These are phyloP conservation scores for Laterallus jamaicensis DNA, from an alignment of 2,113 vertebrate genomes.

Conservation along the genomic window DNA sequence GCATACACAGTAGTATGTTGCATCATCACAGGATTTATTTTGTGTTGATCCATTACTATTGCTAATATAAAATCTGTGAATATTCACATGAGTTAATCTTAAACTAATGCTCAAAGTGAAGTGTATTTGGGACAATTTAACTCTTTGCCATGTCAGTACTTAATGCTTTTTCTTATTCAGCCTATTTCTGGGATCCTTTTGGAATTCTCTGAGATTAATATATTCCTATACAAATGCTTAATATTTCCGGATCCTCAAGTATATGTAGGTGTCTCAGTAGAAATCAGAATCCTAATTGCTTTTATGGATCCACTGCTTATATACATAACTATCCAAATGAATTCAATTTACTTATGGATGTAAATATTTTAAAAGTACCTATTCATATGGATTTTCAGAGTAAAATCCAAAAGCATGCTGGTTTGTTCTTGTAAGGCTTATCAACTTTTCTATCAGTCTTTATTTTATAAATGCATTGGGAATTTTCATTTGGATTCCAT, in stretches of 20 bases:
- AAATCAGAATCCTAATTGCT: not conserved
- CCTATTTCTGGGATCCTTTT: not conserved
- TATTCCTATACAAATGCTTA: not conserved
- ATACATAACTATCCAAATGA: not conserved
- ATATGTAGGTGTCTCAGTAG: not conserved
- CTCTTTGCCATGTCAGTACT: not conserved
- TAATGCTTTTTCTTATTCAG: not conserved
- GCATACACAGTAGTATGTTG: not conserved
- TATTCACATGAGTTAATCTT: not conserved
- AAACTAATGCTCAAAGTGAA: not conserved
- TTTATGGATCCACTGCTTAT: not conserved
- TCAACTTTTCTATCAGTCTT: not conserved
- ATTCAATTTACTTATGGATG: not conserved
- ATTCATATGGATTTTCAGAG: not conserved
- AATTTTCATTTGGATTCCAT: not conserved
- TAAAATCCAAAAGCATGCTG: not conserved
- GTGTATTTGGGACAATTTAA: not conserved
- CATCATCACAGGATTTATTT: not conserved
- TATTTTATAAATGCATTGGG: not conserved
- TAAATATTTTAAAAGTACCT: not conserved
- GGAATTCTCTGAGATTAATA: not conserved
- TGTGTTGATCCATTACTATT: not conserved
- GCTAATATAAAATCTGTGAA: not conserved
- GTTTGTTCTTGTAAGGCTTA: not conserved
- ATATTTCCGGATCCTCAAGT: not conserved